phyloP scores from a whole-genome alignment of 2,113 vertebrate genomes.

The Pangasianodon hypophthalmus region DNA sequence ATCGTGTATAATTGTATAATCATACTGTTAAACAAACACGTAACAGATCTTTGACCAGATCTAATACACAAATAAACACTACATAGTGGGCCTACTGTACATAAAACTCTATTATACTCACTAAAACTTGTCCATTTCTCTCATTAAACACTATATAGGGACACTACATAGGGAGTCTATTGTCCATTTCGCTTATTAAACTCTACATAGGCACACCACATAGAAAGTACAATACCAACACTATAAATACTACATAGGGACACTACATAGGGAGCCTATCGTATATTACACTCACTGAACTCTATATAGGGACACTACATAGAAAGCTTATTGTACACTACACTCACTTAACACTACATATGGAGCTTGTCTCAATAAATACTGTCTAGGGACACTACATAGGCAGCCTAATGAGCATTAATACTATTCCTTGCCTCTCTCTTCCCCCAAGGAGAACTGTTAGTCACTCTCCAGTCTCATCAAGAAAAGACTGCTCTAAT shows the following conservation, averaged over 20 bases:
- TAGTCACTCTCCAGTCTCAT: background rate
- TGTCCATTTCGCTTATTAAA: background rate
- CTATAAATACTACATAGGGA: background rate
- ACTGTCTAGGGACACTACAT: background rate
- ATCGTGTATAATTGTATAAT: too few species aligned
- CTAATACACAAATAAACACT: background rate
- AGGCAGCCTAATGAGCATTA: conserved; percentile 2
- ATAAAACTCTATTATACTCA: background rate
- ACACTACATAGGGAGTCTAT: background rate
- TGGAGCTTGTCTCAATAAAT: background rate
- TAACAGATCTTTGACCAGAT: background rate
- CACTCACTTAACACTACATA: background rate
- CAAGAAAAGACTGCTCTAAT: background rate
- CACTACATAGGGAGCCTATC: background rate
- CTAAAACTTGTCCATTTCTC: too few species aligned
- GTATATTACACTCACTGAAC: background rate
- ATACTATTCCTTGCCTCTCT: background rate
- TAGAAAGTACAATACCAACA: background rate
- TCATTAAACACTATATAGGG: too few species aligned
- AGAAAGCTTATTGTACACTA: background rate
- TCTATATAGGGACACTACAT: background rate
- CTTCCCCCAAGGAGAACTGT: background rate
- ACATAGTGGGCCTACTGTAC: background rate
- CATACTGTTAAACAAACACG: too few species aligned
- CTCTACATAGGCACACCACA: background rate